Evolutionary conservation across 2,797 vertebrate genomes (phyloP), one percentile per base, ranked within the genome.

Genomic region (Acridotheres tristis): DNA sequence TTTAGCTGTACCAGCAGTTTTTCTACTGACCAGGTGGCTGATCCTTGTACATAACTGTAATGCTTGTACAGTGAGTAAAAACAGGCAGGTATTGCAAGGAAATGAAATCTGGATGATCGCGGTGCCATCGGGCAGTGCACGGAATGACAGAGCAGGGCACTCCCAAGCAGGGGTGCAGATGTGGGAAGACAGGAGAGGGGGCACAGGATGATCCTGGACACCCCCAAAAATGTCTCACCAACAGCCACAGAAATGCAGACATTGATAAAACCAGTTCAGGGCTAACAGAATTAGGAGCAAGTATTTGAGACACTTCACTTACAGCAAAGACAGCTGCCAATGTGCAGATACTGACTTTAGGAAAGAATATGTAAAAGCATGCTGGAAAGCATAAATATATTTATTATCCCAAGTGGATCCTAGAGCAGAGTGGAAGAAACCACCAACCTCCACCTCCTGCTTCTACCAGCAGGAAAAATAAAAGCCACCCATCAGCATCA

Each of bases 81-180:
- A 42, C 71, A 85, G 72, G 68, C 57, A 71, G 81, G 63, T 57
- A 18, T 25, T 73, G 67, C 17, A 5, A 2, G 3, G 32, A 62
- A 38, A 85, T 32, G 45, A 65, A 50, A 65, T 15, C n/a, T 0
- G 29, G 57, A 73, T 58, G 53, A 67, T 13, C 12, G n/a, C 1
- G 2, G 71, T 0, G 3, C 5, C 4, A 47, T 3, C 0, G 2
- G 40, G 82, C 3, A 0, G 20, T 2, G 15, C 47, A 43, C 0
- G 0, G 54, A 14, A 4, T 1, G 19, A 36, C 15, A 38, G 3
- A 67, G 42, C 32, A 16, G 27, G 26, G 54, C 42, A 11, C 26
- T 38, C 29, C 61, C 61, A 30, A 8, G 65, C 48, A 71, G 22
- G 19, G 53, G 13, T 7, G 18, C 8, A 11, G 66, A 25, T 2